These are phyloP conservation scores for Eutrigla gurnardus DNA, from an alignment of 2,797 vertebrate genomes.

Conservation along the genomic window DNA sequence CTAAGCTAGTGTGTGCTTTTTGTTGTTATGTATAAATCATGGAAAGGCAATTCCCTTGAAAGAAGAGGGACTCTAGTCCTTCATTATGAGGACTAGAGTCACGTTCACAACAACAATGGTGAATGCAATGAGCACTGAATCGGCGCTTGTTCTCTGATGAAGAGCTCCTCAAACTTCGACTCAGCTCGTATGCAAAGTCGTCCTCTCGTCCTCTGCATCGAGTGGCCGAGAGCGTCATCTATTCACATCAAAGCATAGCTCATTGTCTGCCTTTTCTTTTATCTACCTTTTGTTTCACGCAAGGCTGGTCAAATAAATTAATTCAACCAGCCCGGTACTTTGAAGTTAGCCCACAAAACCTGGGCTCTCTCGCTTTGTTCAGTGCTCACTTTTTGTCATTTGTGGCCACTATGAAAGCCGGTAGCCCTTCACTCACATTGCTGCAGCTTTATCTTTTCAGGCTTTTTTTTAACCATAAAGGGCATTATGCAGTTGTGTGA, in stretches of 20 bases:
- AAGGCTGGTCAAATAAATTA: slow-evolving; percentile 52
- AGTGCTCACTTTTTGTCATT: slow-evolving; percentile 34
- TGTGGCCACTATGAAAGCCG: slow-evolving; percentile 25
- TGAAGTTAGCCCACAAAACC: slow-evolving; percentile 54
- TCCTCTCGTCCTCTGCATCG: slow-evolving; percentile 38
- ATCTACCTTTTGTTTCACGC: slow-evolving; percentile 47
- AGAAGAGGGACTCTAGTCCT: slow-evolving; percentile 10
- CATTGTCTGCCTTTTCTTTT: slow-evolving; percentile 57
- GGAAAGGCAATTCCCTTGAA: background rate
- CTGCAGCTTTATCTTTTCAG: background rate
- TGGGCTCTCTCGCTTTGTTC: slow-evolving; percentile 31
- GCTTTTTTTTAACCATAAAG: slow-evolving; percentile 3
- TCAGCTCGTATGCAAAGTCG: slow-evolving; percentile 55
- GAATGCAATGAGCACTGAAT: background rate
- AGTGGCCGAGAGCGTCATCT: slow-evolving; percentile 51
- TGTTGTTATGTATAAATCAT: background rate
- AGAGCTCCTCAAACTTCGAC: slow-evolving; percentile 49
- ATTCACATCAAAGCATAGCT: slow-evolving; percentile 66
- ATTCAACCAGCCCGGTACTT: slow-evolving; percentile 56
- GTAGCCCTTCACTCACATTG: background rate
- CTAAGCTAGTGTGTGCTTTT: background rate
- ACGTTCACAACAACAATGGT: slow-evolving; percentile 13
- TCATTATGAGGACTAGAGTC: slow-evolving; percentile 1
- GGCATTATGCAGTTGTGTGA: slow-evolving; percentile 11
- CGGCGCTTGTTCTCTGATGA: background rate